Evolutionary conservation across 2,797 vertebrate genomes (phyloP), one percentile per base, ranked within the genome.

Genomic region (Huso huso): DNA sequence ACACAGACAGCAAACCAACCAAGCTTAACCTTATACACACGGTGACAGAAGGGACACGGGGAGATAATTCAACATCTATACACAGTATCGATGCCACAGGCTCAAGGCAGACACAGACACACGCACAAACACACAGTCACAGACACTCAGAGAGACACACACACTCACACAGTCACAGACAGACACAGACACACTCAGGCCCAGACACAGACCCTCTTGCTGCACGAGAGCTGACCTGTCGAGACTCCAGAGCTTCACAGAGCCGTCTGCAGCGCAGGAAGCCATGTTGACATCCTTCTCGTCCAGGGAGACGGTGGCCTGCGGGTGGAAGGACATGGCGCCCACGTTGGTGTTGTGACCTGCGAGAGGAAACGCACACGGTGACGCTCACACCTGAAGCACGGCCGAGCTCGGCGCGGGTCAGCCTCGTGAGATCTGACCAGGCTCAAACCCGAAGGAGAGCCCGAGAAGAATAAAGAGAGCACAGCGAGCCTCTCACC

Each of bases 241-340:
- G 1, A 98, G 86, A 78, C 89, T 98, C 96, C 96, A 99, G 51
- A 99, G 92, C 71, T 99, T 99, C 74, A 99, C 95, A 0, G 94
- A 90, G 7, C 96, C 96, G 0, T 98, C 96, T 0, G 88, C 90
- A 0, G 94, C 94, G 68, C 96, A 99, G 0, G 96, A 99, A 2
- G 94, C 96, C 87, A 99, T 74, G 81, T 88, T 96, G 66, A 98
- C 90, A 0, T 96, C 95, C n/a, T 93, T 92, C 69, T 89, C 86
- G 68, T 94, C 91, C 2, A 95, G 79, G 11, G 92, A 90, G 62
- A 97, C 37, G 0, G 93, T 95, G 12, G 91, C 88, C 72, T 94
- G 88, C 0, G 96, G 96, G 66, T 96, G 94, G 77, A 98, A 99
- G 12, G 93, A 91, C 1, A 98, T 78, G 0, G 96, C 90, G 1